Evolutionary conservation across 2,797 vertebrate genomes (phyloP), one percentile per base, ranked within the genome.

Genomic region (Peromyscus nudipes): DNA sequence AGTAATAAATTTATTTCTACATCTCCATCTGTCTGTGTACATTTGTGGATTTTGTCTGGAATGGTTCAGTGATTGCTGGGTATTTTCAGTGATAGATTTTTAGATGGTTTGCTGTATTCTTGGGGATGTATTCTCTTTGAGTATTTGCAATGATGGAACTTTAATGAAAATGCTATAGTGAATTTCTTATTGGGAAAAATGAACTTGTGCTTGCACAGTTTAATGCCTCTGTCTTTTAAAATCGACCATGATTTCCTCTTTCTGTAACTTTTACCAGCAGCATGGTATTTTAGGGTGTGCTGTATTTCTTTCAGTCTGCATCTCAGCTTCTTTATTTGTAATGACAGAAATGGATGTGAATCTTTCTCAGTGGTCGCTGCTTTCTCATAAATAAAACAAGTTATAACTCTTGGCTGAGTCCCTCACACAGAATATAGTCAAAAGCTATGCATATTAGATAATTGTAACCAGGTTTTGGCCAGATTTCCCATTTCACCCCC

Each of bases 11-110:
- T 89, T 92, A 52, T 92, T 94, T 95, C 67, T 92, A 19, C 46
- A 64, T 29, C 75, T 79, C 57, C 27, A 34, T 65, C 8, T 86
- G 1, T 31, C 43, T 43, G 19, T 94, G 60, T 88, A 9, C 84
- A 9, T 64, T 40, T 92, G n/a, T 80, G 62, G 82, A 34, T 62
- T 69, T 43, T 96, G 29, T 86, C n/a, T 95, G 55, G 52, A 83
- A n/a, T 96, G 64, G 83, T 16, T 94, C n/a, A 86, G 19, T 92
- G 82, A 81, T 71, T 86, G 60, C n/a, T 77, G 60, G 85, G 23
- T 96, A 77, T 92, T 87, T 88, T 93, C 62, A 85, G 1, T 90
- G 52, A 49, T 77, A 92, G 14, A 90, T 94, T 96, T 97, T 97
- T 77, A 65, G 57, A 27, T 96, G 31, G 43, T 93, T 73, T 93